Conservation (phyloP, 2,113 vertebrate genomes). For the Mirza zaza region DNA sequence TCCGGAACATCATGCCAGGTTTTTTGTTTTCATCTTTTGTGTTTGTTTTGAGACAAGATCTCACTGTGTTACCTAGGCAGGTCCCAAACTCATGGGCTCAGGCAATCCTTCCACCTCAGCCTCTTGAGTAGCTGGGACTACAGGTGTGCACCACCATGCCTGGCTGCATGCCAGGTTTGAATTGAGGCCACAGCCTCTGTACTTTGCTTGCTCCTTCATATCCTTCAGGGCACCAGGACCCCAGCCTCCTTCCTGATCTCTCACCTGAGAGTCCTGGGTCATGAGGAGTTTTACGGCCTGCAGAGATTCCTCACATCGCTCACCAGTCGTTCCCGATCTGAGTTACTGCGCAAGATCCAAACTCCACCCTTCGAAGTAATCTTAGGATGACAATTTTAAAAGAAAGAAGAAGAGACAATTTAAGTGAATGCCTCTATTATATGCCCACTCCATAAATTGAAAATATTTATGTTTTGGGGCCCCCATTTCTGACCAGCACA, state of each 20-base stretch:
- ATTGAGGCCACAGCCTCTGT: not conserved
- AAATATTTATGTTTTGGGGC: not conserved
- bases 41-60: no score
- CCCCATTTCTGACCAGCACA: not conserved
- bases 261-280: not conserved
- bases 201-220: not conserved
- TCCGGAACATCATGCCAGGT: not conserved
- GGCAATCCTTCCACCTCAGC: no score
- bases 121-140: no score
- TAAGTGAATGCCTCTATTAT: not conserved
- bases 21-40: not conserved
- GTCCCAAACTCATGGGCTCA: no score
- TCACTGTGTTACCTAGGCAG: no score
- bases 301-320: not conserved
- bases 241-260: not conserved
- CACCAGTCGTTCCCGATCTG: not conserved
- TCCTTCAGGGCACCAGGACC: no score
- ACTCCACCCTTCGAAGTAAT: not conserved
- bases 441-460: not conserved
- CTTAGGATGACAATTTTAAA: not conserved
- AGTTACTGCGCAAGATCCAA: not conserved
- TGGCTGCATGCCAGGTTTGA: not conserved
- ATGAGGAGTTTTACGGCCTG: not conserved
- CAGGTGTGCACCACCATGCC: no score
- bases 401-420: not conserved